These are phyloP conservation scores for Sussaba pulchella DNA, from an alignment of 2,888 invertebrate genomes.

Conservation along the genomic window DNA sequence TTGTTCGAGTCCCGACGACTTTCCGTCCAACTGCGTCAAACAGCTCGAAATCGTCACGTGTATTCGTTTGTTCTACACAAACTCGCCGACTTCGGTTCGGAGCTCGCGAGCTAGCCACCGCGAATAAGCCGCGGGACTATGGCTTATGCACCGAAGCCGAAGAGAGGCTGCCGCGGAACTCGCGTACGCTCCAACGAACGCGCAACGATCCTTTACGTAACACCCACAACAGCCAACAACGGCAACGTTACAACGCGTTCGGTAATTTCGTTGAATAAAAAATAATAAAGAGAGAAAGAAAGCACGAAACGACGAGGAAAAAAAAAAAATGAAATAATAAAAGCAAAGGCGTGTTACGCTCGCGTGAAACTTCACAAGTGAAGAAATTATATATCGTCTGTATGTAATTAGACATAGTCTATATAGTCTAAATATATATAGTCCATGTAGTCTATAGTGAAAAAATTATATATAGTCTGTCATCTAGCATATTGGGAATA, in stretches of 20 bases:
- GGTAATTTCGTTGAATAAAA: neutral
- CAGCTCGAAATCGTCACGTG: neutral
- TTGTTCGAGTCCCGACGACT: neutral
- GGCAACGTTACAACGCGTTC: slow-evolving; percentile 41
- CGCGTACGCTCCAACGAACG: slow-evolving; percentile 62
- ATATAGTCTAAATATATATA: no score
- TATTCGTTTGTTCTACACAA: slow-evolving; percentile 10
- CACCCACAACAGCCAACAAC: slow-evolving; percentile 27
- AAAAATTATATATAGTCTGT: no score
- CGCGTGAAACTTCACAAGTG: slow-evolving; percentile 26
- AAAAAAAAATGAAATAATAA: slow-evolving; percentile 12
- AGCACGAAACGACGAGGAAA: neutral
- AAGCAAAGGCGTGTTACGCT: neutral
- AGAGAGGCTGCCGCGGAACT: slow-evolving; percentile 40
- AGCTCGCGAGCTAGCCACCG: no score
- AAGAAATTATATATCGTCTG: no score
- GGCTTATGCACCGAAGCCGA: no score
- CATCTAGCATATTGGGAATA: no score
- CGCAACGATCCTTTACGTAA: slow-evolving; percentile 67
- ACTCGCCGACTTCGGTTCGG: neutral
- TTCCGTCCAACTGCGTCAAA: slow-evolving; percentile 4
- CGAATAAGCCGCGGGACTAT: no score
- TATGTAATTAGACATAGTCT: no score
- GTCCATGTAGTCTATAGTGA: no score
- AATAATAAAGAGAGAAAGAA: neutral